Evolutionary conservation across 2,888 invertebrate genomes (phyloP).

Genomic region (Hermaeophaga mercurialis): DNA sequence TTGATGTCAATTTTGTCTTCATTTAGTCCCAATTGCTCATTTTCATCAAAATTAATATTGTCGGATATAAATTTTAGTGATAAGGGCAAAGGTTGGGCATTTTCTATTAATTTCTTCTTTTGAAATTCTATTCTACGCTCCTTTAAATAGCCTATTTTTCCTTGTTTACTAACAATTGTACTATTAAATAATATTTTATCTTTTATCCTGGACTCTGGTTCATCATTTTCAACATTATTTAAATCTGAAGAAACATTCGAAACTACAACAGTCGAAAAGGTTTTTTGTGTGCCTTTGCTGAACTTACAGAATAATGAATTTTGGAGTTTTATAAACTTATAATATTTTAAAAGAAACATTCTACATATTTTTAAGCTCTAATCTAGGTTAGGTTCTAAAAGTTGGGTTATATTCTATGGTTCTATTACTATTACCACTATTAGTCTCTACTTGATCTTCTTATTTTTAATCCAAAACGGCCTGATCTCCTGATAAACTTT

Average conservation of each 20-base stretch:
- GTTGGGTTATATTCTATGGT: too few species aligned
- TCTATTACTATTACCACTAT: too few species aligned
- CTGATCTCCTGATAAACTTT: too few species aligned
- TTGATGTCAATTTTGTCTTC: neutral
- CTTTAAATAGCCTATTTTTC: slow-evolving; percentile 15
- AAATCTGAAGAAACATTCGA: neutral
- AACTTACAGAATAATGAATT: neutral
- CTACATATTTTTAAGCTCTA: too few species aligned
- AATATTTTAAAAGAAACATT: neutral
- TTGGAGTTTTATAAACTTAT: neutral
- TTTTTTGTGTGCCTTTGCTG: neutral
- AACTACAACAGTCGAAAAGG: neutral
- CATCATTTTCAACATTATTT: neutral
- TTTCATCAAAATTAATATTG: neutral
- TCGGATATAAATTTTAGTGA: slow-evolving; percentile 22
- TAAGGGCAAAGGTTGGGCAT: slow-evolving; percentile 27
- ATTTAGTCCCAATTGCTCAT: neutral
- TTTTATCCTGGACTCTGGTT: neutral
- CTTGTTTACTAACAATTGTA: slow-evolving; percentile 9
- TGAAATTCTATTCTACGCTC: neutral
- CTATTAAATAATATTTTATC: slow-evolving; percentile 26
- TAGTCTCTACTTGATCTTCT: too few species aligned
- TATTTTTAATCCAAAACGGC: too few species aligned
- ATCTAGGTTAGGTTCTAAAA: too few species aligned
- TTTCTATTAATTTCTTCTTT: slow-evolving; percentile 12